Conservation (phyloP, 2,888 invertebrate genomes). For the Monochamus alternatus region DNA sequence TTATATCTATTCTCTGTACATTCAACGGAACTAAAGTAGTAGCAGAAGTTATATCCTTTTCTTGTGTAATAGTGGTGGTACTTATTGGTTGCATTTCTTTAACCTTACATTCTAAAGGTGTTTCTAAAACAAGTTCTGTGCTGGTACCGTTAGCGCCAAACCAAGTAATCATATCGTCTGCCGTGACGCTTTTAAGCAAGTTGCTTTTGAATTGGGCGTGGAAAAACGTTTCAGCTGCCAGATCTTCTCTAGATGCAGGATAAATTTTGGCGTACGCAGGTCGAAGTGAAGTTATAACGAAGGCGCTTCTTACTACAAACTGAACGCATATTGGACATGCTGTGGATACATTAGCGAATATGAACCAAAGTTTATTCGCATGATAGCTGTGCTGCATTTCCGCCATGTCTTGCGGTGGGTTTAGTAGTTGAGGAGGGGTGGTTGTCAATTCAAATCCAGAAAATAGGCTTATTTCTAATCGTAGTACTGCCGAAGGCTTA, state of each 20-base stretch:
- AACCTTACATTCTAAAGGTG: constrained; percentile 44
- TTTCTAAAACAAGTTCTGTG: constrained; percentile 37
- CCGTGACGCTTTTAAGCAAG: constrained; percentile 76
- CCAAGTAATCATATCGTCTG: constrained; percentile 80
- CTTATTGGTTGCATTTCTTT: constrained; percentile 34
- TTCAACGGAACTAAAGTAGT: neutral
- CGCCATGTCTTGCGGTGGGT: constrained; percentile 74
- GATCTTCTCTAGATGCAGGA: constrained; percentile 76
- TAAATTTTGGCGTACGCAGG: constrained; percentile 79
- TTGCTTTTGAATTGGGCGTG: constrained; percentile 77
- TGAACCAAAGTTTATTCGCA: constrained; percentile 78
- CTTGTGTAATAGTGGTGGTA: constrained; percentile 41
- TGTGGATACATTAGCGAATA: constrained; percentile 76
- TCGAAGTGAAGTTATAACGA: constrained; percentile 76
- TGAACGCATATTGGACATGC: constrained; percentile 78
- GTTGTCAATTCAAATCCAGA: constrained; percentile 77
- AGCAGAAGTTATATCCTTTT: neutral
- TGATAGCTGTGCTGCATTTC: constrained; percentile 77
- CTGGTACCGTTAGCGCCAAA: constrained; percentile 76
- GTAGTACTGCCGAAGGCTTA: constrained; percentile 76
- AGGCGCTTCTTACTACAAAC: constrained; percentile 75
- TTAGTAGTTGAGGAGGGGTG: constrained; percentile 71
- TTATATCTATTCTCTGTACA: constrained; percentile 52
- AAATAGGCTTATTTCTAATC: constrained; percentile 77
- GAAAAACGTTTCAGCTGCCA: constrained; percentile 79